Evolutionary conservation across 2,888 invertebrate species (phyloP).

Genomic region (Polydrusus tereticollis): DNA sequence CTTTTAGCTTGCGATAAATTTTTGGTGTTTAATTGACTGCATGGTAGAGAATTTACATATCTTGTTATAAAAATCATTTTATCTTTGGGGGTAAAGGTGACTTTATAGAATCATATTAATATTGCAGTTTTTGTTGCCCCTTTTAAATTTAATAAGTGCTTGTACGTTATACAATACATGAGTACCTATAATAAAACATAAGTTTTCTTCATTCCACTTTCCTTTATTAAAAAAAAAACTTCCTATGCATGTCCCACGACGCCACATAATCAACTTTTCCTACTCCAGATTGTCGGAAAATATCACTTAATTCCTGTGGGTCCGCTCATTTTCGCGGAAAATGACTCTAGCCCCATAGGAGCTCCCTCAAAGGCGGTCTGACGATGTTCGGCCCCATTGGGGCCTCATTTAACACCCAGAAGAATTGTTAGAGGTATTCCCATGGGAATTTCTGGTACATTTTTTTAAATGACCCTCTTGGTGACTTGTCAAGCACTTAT

Average conservation of each 20-base stretch:
- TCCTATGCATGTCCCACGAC: slow-evolving; percentile 25
- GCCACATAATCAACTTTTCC: slow-evolving; percentile 45
- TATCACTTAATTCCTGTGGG: slow-evolving; percentile 45
- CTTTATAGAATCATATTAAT: too few relatives aligned
- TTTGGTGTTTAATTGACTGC: too few relatives aligned
- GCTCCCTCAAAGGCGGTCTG: slow-evolving; percentile 18
- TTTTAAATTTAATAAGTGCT: too few relatives aligned
- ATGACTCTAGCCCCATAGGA: slow-evolving; percentile 38
- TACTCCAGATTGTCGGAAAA: slow-evolving; percentile 41
- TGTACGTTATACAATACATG: too few relatives aligned
- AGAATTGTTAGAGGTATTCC: slow-evolving; percentile 62
- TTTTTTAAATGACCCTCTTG: slow-evolving; percentile 41
- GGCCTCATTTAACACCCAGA: slow-evolving; percentile 61
- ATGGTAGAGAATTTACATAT: too few relatives aligned
- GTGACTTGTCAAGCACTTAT: background rate
- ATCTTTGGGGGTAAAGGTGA: too few relatives aligned
- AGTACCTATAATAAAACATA: background rate
- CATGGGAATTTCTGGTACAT: slow-evolving; percentile 46
- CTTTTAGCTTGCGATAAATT: too few relatives aligned
- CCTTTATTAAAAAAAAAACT: slow-evolving; percentile 4
- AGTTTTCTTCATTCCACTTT: background rate
- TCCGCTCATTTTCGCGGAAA: slow-evolving; percentile 43
- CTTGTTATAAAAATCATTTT: too few relatives aligned
- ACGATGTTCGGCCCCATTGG: slow-evolving; percentile 57
- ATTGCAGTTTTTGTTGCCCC: too few relatives aligned